Base-by-base conservation (phyloP, 2,888 invertebrate species). In the Rotaria socialis region DNA sequence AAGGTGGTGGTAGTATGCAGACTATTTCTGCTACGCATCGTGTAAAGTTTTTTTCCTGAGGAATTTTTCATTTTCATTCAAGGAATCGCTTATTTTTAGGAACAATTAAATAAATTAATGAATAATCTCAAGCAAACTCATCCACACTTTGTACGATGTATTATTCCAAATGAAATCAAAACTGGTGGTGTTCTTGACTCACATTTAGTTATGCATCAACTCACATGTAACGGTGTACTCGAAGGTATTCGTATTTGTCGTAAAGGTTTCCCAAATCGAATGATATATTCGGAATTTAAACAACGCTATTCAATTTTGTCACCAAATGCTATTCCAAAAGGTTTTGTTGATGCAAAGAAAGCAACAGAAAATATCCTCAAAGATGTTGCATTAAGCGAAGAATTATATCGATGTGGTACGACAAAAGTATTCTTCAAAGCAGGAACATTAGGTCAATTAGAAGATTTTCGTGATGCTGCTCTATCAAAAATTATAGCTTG, bases 371-470 rank as follows among this genome's bases (percentile, higher is more conserved):
- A 91, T 88, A 90, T 91, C 74, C 93, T 92, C 88, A 89, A 90
- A 85, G 84, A 86, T 50, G 91, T 92, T 55, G 94, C 93, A 91
- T 94, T 99, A 92, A 96, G 96, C 93, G 94, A 95, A 89, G 97
- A 97, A 92, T 94, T 94, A 92, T 99, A 96, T 94, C 94, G 96
- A 93, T 94, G 97, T 92, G 99, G 99, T 92, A 95, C 96, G 92
- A 99, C 97, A 89, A 99, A 99, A 95, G 97, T 97, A 94, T 99
- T 99, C 96, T 99, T 99, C 96, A 96, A 98, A 91, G 98, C 99
- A 90, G 99, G 99, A 94, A 97, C 98, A 92, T 93, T 99, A 94
- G 99, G 99, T 95, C 96, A 96, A 93, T 96, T 99, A 94, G 99
- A 99, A 93, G 99, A 99, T 93, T 94, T 98, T 93, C 96, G 99